phyloP scores from a whole-genome alignment of 2,888 invertebrate genomes.

The Xestia xanthographa region DNA sequence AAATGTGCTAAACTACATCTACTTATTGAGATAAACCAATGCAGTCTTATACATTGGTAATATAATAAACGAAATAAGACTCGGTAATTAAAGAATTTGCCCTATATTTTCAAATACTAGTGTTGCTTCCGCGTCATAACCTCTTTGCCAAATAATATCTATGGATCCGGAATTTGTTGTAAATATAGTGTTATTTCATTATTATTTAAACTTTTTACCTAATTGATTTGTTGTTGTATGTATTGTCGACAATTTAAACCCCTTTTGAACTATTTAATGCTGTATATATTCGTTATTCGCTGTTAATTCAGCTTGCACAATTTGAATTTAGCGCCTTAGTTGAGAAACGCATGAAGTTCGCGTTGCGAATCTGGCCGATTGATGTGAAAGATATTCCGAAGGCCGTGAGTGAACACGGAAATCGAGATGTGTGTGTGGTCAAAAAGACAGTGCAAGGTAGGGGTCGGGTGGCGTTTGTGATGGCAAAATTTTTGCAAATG shows the following conservation, averaged over 20 bases:
- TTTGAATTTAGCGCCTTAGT: conserved; percentile 87
- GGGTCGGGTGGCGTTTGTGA: conserved; percentile 95
- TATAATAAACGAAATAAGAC: conserved; percentile 26
- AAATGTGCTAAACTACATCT: conserved; percentile 43
- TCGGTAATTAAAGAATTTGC: conserved; percentile 39
- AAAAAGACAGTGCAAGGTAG: conserved; percentile 94
- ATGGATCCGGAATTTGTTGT: conserved; percentile 67
- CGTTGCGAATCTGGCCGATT: conserved; percentile 91
- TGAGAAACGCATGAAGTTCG: conserved; percentile 89
- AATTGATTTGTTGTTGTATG: not conserved
- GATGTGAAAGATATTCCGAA: conserved; percentile 92
- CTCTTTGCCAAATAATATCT: conserved; percentile 74
- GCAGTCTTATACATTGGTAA: conserved; percentile 15
- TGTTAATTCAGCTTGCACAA: conserved; percentile 72
- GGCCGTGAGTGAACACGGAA: conserved; percentile 92
- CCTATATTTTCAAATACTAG: conserved; percentile 60
- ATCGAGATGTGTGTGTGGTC: conserved; percentile 91
- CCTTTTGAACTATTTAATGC: not conserved
- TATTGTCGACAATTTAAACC: not conserved
- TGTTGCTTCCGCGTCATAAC: conserved; percentile 81
- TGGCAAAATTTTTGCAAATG: conserved; percentile 95
- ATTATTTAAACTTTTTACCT: conserved; percentile 8
- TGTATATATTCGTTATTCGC: conserved; percentile 27
- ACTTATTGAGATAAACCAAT: conserved; percentile 41
- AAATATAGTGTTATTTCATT: conserved; percentile 45